Evolutionary conservation across 1,140 invertebrate genomes (phyloP), one percentile per base, ranked within the genome.

Genomic region (Musca domestica): DNA sequence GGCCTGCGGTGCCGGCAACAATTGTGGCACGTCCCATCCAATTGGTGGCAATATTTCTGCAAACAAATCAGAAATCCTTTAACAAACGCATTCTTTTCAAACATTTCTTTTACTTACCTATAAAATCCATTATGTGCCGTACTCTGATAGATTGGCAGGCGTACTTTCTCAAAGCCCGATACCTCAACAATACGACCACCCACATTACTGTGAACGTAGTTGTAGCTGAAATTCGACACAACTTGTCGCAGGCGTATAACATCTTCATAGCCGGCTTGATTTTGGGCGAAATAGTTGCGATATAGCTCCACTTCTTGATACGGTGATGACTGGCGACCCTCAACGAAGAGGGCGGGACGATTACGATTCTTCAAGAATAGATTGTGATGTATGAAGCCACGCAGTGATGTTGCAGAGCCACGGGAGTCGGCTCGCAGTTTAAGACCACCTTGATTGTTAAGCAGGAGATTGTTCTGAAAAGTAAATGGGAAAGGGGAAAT

Each of bases 111-210:
- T 56, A 84, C 85, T 85, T 83, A 94, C 92, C 92, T 90, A 76
- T 94, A 95, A 82, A 98, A 95, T 67, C 92, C 92, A 85, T 98
- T 98, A 75, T 95, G 93, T 12, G 90, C 89, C 22, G 93, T 95
- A 6, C 89, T 93, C 82, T 98, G 95, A 83, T 95, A 95, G 73
- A 94, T 93, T 5, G 92, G 93, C n/a, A 95, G 81, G 15, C 93
- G 87, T 10, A 96, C 92, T 82, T 91, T 90, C 81, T 96, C 91
- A 81, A 96, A 96, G 15, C 96, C 96, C 20, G 93, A 94, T 2
- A 97, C 90, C 81, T 96, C 92, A 66, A 99, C 82, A 56, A 98
- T 93, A 80, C 96, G 90, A 67, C 89, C 86, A 0, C 96, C 98
- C 0, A 90, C 87, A 83, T 99, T 99, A 52, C 90, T 89, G 69